Base-by-base conservation (phyloP, 2,888 invertebrate species). In the Myopa testacea region DNA sequence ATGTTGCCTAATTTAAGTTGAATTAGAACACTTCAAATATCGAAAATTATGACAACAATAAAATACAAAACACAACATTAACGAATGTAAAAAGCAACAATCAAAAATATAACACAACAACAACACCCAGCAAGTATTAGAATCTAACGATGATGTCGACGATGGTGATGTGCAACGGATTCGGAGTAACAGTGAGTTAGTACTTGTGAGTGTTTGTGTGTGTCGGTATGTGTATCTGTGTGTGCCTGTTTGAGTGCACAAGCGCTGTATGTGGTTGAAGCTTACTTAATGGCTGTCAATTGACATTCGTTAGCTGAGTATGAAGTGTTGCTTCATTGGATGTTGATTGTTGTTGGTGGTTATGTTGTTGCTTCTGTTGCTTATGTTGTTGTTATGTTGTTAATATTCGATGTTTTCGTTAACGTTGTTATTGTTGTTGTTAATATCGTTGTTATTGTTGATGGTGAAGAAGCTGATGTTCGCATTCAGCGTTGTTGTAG, bases 341-440 rank as follows among this genome's bases (percentile, higher is more conserved):
- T 55, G 40, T 65, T 75, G 16, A 50, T 74, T 50, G 55, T 71
- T 74, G 14, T 63, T 74, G 74, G 52, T 62, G 45, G 58, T 63
- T 60, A 37, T 62, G 65, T 74, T 65, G 26, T 52, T 65, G 40
- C 52, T 55, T 7, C 65, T 65, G 37, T 45, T 74, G 60, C 16
- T 79, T 77, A 81, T 81, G 81, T 76, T 79, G 80, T 80, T 81
- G 78, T 78, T 78, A 81, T 81, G 79, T 80, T 79, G 81, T 80
- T 77, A 69, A 60, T 40, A 73, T 73, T 73, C 62, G 73, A 62
- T 10, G 45, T 63, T 40, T 19, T 69, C 19, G 69, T 52, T 69
- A 26, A 1, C 26, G 10, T 69, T 69, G 52, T 69, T 69, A 45
- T 69, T 50, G 69, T 52, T 40, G 40, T 50, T 50, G 50, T 50